Base-by-base conservation (phyloP, 2,113 vertebrate genomes). In the Butastur rufipennis region DNA sequence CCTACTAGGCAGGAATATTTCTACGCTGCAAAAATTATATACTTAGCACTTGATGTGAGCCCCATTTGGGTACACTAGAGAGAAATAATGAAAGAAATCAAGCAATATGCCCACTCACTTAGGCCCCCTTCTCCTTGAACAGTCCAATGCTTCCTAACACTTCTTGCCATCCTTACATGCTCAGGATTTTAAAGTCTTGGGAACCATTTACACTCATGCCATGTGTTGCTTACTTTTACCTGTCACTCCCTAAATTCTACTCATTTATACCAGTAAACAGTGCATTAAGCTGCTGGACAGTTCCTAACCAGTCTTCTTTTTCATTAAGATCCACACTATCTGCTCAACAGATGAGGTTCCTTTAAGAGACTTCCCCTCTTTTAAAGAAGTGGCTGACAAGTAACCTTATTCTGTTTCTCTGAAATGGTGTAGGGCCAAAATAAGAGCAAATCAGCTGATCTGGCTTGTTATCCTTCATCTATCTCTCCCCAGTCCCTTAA, bases 231-330 rank as follows among this genome's bases (percentile, higher is more conserved):
- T 81, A 80, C 14, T 86, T 93, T 93, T 95, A 95, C 88, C 94
- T 94, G 92, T 96, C 95, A 97, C 81, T 92, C 87, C 65, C 52
- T 81, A 96, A 98, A 97, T 63, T 86, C 86, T 73, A 96, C 87
- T 96, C 80, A 97, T 96, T 97, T 97, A 97, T 97, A 94, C 92
- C 94, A 90, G 94, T 96, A 97, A 98, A 96, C 95, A 98, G 97
- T 96, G 98, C 95, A 98, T 98, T 98, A 98, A 98, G 95, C 90
- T 97, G 97, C 85, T 32, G 97, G 96, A 95, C 90, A 97, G 95
- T 86, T 93, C 89, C 96, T 96, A 96, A 97, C 97, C 93, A 91
- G 74, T 97, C 96, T 95, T 97, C 86, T 74, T 92, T 97, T 98
- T 97, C 96, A 97, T 97, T 97, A 96, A 94, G 32, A 98, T 86